phyloP scores from a whole-genome alignment of 2,113 vertebrate genomes.

The Loxodonta africana region DNA sequence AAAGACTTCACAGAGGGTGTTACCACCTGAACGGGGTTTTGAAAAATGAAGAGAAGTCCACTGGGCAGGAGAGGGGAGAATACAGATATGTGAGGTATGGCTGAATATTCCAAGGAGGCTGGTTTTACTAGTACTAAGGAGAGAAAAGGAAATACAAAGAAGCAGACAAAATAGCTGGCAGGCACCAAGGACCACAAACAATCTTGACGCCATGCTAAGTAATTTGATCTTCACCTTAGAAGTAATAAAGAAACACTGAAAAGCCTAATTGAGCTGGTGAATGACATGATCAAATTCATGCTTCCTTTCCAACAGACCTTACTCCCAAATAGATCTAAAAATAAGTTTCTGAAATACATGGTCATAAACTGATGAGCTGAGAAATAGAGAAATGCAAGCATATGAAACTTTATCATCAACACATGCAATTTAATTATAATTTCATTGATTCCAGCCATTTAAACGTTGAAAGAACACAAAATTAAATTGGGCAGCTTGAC shows the following conservation, averaged over 20 bases:
- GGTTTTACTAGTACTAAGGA: neutral
- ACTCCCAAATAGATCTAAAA: constrained; percentile 35
- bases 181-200: constrained; percentile 1
- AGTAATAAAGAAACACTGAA: constrained; percentile 21
- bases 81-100: neutral
- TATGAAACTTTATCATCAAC: neutral
- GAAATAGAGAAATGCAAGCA: constrained; percentile 31
- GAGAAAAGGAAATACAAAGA: neutral
- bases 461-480: constrained; percentile 37
- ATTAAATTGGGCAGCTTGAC: neutral
- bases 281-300: neutral
- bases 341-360: constrained; percentile 11
- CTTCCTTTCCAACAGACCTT: neutral
- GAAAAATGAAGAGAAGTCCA: constrained; percentile 28
- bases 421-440: constrained; percentile 48
- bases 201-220: neutral
- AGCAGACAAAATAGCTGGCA: neutral
- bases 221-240: constrained; percentile 27
- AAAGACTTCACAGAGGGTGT: constrained; percentile 39
- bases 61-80: neutral
- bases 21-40: constrained; percentile 23
- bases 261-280: neutral
- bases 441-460: neutral
- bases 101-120: neutral
- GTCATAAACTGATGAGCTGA: neutral